Evolutionary conservation across 2,113 vertebrate species (phyloP), one percentile per base, ranked within the genome.

Genomic region (Takifugu bimaculatus): DNA sequence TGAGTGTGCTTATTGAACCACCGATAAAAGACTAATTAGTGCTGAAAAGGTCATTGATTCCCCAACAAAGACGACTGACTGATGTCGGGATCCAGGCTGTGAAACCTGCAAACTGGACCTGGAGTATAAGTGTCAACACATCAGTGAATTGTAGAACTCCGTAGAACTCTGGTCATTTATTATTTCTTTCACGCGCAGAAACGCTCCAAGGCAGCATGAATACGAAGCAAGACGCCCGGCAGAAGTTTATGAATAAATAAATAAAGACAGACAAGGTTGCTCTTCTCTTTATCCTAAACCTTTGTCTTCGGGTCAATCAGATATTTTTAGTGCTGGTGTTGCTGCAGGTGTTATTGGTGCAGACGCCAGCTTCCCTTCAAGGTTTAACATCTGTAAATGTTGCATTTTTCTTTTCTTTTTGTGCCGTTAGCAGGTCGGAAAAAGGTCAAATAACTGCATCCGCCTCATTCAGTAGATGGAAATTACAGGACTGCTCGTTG

Each of bases 41-140:
- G 68, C 60, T 70, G 63, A 78, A 77, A 71, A 80, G 50, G 62
- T 70, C 70, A 86, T 87, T 78, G 86, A 89, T 78, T 85, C 68
- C 77, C 56, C 75, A 80, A 74, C 76, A 78, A 63, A 64, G 48
- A 51, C 65, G 47, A 50, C 44, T 83, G 81, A 83, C 83, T 83
- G 75, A 77, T 70, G 42, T 26, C 63, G 65, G 51, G 42, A 54
- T 61, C 60, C 12, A 2, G 55, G 79, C 75, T 35, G 68, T 80
- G 53, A 35, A 69, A 66, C 61, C 63, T 27, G 28, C 44, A 51
- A 48, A 70, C 71, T 68, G 60, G 57, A 72, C 48, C 47, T 59
- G 65, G 14, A 45, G 54, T 26, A 53, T 39, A 26, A 57, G 4
- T 45, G 4, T 39, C 7, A 39, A 10, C 35, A 2, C 7, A 39